Conservation (phyloP, 2,888 invertebrate genomes). For the Monopis laevigella region DNA sequence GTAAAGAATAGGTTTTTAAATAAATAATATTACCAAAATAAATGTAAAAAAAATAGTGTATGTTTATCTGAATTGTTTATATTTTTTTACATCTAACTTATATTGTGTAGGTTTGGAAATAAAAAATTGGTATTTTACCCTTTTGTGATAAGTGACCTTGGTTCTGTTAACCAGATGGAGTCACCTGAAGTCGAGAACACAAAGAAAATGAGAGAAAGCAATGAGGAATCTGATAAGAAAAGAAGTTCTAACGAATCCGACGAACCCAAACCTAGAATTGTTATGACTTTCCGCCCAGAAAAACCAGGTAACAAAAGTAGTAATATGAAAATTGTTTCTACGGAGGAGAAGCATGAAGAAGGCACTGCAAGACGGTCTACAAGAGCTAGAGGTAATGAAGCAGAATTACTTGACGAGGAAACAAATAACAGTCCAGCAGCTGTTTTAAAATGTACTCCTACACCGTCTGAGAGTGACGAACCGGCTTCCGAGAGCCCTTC, state of each 20-base stretch:
- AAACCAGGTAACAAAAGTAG: constrained; percentile 62
- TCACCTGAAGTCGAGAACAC: neutral
- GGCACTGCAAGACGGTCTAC: constrained; percentile 42
- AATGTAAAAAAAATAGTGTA: too few species aligned
- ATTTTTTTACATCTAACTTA: too few species aligned
- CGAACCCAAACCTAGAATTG: constrained; percentile 67
- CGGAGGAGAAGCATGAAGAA: constrained; percentile 51
- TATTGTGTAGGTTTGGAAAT: too few species aligned
- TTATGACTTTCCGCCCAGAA: constrained; percentile 70
- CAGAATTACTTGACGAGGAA: constrained; percentile 50
- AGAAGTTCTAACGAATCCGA: constrained; percentile 22
- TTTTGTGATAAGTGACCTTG: too few species aligned
- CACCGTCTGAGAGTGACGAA: constrained; percentile 48
- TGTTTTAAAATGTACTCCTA: constrained; percentile 30
- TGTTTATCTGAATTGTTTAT: too few species aligned
- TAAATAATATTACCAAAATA: too few species aligned
- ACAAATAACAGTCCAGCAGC: constrained; percentile 26
- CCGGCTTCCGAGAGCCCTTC: constrained; percentile 35
- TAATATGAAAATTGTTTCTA: constrained; percentile 61
- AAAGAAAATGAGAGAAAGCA: too few species aligned
- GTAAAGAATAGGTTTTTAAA: too few species aligned
- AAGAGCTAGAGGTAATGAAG: constrained; percentile 35
- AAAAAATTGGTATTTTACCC: too few species aligned
- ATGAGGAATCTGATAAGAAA: constrained; percentile 6
- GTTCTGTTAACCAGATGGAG: constrained; percentile 2